Evolutionary conservation across 30 jellyfish, hydroid and myxozoan species (phyloP).

Genomic region (Aurelia coerulea): DNA sequence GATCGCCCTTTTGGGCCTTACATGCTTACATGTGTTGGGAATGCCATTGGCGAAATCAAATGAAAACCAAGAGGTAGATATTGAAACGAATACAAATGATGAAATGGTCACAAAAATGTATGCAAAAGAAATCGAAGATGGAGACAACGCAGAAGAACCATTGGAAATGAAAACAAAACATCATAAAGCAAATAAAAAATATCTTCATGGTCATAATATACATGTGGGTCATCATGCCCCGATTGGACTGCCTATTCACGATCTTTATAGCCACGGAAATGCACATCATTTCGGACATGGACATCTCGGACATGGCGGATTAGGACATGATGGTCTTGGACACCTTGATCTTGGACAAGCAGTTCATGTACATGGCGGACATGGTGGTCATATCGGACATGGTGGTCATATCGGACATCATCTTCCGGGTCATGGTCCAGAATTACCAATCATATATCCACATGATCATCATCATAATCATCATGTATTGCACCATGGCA

Average conservation of each 20-base stretch:
- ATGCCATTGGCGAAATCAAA: background rate
- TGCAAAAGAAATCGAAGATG: constrained; percentile 55
- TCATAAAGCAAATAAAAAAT: constrained; percentile 52
- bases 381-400: constrained; percentile 1
- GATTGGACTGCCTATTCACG: constrained; percentile 30
- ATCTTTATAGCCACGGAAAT: background rate
- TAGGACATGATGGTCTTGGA: constrained; percentile 3
- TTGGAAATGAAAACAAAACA: constrained; percentile 18
- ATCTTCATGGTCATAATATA: constrained; percentile 13
- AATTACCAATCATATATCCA: constrained; percentile 18
- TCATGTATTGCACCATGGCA: constrained; percentile 12
- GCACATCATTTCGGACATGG: constrained; percentile 22
- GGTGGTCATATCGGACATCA: constrained; percentile 1
- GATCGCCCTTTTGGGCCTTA: no score
- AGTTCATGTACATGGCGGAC: constrained; percentile 4
- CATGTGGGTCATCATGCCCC: constrained; percentile 17
- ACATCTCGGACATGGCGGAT: constrained; percentile 1
- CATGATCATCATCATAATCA: constrained; percentile 8
- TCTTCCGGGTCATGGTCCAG: constrained; percentile 43
- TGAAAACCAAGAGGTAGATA: constrained; percentile 29
- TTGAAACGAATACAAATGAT: constrained; percentile 32
- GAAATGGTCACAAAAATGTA: constrained; percentile 41
- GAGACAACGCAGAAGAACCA: constrained; percentile 66
- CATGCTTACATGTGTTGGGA: constrained; percentile 6
- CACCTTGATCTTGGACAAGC: constrained; percentile 16